Conservation (phyloP, 2,888 invertebrate genomes). For the Zygothrica quintamaculata region DNA sequence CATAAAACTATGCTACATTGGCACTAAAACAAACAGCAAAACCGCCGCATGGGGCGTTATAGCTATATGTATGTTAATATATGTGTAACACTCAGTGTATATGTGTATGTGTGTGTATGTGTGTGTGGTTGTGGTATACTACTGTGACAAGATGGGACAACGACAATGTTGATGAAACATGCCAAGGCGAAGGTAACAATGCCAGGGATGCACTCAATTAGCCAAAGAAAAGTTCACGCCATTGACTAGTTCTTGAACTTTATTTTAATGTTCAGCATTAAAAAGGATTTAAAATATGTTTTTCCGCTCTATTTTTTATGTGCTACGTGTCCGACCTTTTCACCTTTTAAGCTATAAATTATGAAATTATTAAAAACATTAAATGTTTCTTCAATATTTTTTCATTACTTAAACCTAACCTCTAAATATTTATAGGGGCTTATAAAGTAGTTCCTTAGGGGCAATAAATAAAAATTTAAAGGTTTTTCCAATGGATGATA, state of each 20-base stretch:
- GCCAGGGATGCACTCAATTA: constrained; percentile 49
- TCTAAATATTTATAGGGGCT: too few relatives aligned
- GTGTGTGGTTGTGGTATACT: constrained; percentile 30
- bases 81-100: constrained; percentile 9
- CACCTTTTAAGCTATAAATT: too few relatives aligned
- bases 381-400: not conserved
- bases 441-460: not conserved
- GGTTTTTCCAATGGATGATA: not conserved
- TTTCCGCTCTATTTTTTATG: too few relatives aligned
- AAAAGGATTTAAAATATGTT: not conserved
- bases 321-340: too few relatives aligned
- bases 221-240: constrained; percentile 11
- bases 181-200: constrained; percentile 61
- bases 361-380: not conserved
- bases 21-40: constrained; percentile 79
- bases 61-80: constrained; percentile 20
- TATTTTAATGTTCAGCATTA: too few relatives aligned
- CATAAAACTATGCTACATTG: constrained; percentile 81
- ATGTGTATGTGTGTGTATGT: constrained; percentile 28
- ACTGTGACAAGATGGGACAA: constrained; percentile 60
- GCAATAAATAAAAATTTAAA: not conserved
- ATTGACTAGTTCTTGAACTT: not conserved
- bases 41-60: constrained; percentile 42
- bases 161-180: constrained; percentile 56
- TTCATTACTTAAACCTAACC: too few relatives aligned